Evolutionary conservation across 2,888 invertebrate species (phyloP).

Genomic region (Ormia ochracea): DNA sequence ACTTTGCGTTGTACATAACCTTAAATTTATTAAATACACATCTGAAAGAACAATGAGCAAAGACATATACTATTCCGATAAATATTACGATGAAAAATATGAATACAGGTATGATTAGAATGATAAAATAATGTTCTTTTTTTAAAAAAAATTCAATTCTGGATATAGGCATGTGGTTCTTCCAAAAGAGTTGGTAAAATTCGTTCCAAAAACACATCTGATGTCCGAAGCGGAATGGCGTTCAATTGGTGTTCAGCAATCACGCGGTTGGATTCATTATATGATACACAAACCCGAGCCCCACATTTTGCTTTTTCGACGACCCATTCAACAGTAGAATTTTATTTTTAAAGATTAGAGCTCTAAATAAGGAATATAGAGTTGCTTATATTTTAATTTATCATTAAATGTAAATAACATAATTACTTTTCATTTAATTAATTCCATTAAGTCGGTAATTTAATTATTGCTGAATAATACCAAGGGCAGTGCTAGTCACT

Average conservation of each 20-base stretch:
- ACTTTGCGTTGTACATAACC: slow-evolving; percentile 41
- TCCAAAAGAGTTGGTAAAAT: slow-evolving; percentile 92
- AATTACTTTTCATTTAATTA: no score
- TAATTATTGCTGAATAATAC: neutral
- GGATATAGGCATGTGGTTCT: slow-evolving; percentile 94
- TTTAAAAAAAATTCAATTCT: no score
- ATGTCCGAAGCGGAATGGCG: slow-evolving; percentile 98
- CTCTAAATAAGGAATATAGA: neutral
- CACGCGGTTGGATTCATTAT: slow-evolving; percentile 97
- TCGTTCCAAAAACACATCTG: slow-evolving; percentile 93
- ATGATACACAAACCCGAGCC: slow-evolving; percentile 98
- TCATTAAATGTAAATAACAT: slow-evolving; percentile 48
- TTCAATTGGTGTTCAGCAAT: slow-evolving; percentile 95
- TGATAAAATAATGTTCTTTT: no score
- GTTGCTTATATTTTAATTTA: slow-evolving; percentile 9
- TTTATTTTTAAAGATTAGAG: neutral
- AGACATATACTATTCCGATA: slow-evolving; percentile 94
- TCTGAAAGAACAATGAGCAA: slow-evolving; percentile 80
- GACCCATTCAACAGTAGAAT: slow-evolving; percentile 79
- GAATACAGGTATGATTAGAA: slow-evolving; percentile 90
- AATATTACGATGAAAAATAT: slow-evolving; percentile 92
- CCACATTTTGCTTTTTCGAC: slow-evolving; percentile 90
- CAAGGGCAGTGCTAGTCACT: slow-evolving; percentile 2
- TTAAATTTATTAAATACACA: slow-evolving; percentile 1
- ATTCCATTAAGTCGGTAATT: neutral